These are phyloP conservation scores for Cryptophagus acutangulus DNA, from an alignment of 2,888 invertebrate species.

Conservation along the genomic window DNA sequence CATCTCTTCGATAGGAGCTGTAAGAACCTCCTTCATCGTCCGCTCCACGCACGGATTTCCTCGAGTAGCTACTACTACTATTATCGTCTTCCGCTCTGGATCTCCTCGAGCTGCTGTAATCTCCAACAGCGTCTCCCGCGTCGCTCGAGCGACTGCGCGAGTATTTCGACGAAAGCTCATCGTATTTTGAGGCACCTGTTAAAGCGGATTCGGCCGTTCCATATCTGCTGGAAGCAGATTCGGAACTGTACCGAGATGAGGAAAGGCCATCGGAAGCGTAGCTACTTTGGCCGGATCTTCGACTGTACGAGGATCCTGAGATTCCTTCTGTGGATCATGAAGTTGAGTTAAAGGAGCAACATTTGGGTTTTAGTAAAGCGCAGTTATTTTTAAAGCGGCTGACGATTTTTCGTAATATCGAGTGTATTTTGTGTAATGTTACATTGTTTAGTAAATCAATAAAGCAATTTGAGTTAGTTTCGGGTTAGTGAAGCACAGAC, in stretches of 20 bases:
- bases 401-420: no score
- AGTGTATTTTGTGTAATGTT: no score
- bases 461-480: no score
- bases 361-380: slow-evolving; percentile 5
- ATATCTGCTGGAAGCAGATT: slow-evolving; percentile 20
- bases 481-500: no score
- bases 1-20: slow-evolving; percentile 25
- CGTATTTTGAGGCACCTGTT: slow-evolving; percentile 28
- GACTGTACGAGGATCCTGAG: slow-evolving; percentile 39
- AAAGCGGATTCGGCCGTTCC: slow-evolving; percentile 22
- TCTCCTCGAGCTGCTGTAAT: slow-evolving; percentile 1
- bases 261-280: slow-evolving; percentile 33
- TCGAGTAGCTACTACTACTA: slow-evolving; percentile 24
- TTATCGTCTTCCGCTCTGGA: slow-evolving; percentile 16
- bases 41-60: slow-evolving; percentile 21
- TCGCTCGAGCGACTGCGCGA: slow-evolving; percentile 20
- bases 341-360: neutral
- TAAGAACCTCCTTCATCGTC: slow-evolving; percentile 27
- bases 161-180: slow-evolving; percentile 32
- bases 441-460: no score
- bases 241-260: slow-evolving; percentile 30
- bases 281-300: slow-evolving; percentile 36
- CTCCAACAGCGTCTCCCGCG: slow-evolving; percentile 13
- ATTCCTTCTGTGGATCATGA: slow-evolving; percentile 38
- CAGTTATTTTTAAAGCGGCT: no score